Percentiles rank a stretch among this genome's conserved stretches.
Evolutionary conservation across 1,140 invertebrate genomes (phyloP).

Genomic region (Calycopis cecrops): DNA sequence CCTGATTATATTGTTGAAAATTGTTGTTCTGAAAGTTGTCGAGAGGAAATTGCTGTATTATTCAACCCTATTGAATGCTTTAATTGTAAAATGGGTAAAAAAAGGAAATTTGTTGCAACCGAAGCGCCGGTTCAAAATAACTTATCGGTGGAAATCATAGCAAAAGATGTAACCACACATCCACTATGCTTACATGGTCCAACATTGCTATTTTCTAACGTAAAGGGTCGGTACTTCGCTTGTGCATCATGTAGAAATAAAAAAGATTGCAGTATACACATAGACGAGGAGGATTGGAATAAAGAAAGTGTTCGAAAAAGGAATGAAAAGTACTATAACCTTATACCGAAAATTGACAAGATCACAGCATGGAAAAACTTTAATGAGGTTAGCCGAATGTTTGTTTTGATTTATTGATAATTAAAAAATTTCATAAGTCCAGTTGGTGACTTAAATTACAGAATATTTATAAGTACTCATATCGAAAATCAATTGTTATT

Average conservation of each 20-base stretch:
- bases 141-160: constrained; percentile 56
- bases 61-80: neutral
- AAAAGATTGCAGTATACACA: constrained; percentile 83
- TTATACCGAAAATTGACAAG: constrained; percentile 69
- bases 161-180: constrained; percentile 64
- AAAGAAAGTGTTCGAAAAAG: constrained; percentile 64
- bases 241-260: constrained; percentile 90
- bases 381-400: constrained; percentile 57
- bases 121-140: constrained; percentile 26
- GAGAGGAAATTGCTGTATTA: too few species aligned
- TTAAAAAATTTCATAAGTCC: neutral
- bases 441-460: too few species aligned
- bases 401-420: constrained; percentile 13
- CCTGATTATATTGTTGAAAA: too few species aligned
- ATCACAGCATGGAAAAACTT: constrained; percentile 72
- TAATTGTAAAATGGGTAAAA: constrained; percentile 32
- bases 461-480: too few species aligned
- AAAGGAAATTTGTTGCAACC: constrained; percentile 41
- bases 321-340: constrained; percentile 67
- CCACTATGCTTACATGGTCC: constrained; percentile 80
- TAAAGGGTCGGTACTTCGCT: constrained; percentile 80
- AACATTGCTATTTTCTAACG: constrained; percentile 80
- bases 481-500: too few species aligned
- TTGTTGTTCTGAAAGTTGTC: too few species aligned
- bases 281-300: constrained; percentile 74